Evolutionary conservation across 2,888 invertebrate species (phyloP), one percentile per base, ranked within the genome.

Genomic region (Leistus spinibarbis): DNA sequence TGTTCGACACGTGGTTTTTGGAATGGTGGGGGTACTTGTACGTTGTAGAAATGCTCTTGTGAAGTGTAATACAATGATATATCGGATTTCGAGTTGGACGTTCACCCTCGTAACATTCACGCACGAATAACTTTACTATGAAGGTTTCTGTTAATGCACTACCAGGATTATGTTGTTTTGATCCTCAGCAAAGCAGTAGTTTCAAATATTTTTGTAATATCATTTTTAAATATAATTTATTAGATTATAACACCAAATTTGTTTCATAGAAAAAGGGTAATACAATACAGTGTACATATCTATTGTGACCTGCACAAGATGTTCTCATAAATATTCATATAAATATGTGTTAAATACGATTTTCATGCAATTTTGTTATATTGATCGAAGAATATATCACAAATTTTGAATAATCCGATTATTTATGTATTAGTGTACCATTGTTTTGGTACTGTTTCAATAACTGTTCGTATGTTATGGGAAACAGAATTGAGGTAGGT

Each of bases 121-220:
- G 72, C 72, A 56, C 24, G 19, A 56, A 16, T 72, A 65, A 57
- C 13, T 66, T 10, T 54, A 57, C 22, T 56, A 56, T 65, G 57
- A 19, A 72, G 64, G 72, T 72, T 72, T 72, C 72, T 27, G 56
- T 66, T 72, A 65, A 72, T 72, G 24, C 72, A 16, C 4, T 9
- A 57, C 19, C 16, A 23, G 72, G 72, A 72, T 72, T 72, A 72
- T 17, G 5, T 9, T 17, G 40, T 27, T 66, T 72, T 66, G 56
- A 66, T 22, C 10, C 54, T 27, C 27, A 3, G 22, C 13, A 27
- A 54, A 70, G 17, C 72, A 72, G 72, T 40, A 57, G 72, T 72
- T 56, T 1, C 9, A 17, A 72, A 71, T 53, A 54, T n/a, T n/a
- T 54, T 66, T 66, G 27, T 16, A 4, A 16, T n/a, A n/a, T n/a